These are phyloP conservation scores for Amblyteles armatorius DNA, from an alignment of 2,888 invertebrate species.

Conservation along the genomic window DNA sequence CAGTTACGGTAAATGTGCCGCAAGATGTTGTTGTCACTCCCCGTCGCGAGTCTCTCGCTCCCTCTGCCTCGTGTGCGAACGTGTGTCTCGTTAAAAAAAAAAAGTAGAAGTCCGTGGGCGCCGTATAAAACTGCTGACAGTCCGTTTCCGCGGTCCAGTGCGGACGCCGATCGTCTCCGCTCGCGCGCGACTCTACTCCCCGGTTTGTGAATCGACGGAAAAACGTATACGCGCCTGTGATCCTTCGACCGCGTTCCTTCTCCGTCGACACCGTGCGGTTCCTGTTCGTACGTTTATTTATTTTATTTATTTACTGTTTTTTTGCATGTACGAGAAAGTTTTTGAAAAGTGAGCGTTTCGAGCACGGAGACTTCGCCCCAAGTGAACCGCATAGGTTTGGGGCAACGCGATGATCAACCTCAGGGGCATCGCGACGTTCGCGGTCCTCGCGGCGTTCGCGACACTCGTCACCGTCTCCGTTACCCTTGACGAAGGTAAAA, in stretches of 20 bases:
- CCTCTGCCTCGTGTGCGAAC: constrained; percentile 49
- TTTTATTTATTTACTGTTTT: not conserved
- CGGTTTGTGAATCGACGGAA: constrained; percentile 52
- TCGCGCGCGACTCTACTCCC: constrained; percentile 68
- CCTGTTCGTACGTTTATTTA: not conserved
- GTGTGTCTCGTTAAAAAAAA: constrained; percentile 54
- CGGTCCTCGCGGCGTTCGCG: constrained; percentile 69
- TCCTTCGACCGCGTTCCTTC: too few species aligned
- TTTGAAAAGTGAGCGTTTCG: not conserved
- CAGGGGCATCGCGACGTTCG: constrained; percentile 57
- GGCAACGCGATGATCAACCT: constrained; percentile 59
- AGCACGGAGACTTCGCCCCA: too few species aligned
- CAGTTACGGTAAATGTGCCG: constrained; percentile 45
- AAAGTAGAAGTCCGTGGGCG: constrained; percentile 79
- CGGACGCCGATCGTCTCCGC: constrained; percentile 72
- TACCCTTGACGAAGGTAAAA: constrained; percentile 77
- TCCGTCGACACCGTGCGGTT: too few species aligned
- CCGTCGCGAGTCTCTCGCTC: constrained; percentile 33
- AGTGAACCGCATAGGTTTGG: constrained; percentile 13
- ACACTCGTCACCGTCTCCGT: constrained; percentile 74
- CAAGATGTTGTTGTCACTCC: constrained; percentile 15
- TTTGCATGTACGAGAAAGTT: not conserved
- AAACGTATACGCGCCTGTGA: not conserved
- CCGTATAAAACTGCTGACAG: constrained; percentile 82
- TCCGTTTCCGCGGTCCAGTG: constrained; percentile 80